Evolutionary conservation across 1,140 invertebrate species (phyloP).

Genomic region (Magallana angulata): DNA sequence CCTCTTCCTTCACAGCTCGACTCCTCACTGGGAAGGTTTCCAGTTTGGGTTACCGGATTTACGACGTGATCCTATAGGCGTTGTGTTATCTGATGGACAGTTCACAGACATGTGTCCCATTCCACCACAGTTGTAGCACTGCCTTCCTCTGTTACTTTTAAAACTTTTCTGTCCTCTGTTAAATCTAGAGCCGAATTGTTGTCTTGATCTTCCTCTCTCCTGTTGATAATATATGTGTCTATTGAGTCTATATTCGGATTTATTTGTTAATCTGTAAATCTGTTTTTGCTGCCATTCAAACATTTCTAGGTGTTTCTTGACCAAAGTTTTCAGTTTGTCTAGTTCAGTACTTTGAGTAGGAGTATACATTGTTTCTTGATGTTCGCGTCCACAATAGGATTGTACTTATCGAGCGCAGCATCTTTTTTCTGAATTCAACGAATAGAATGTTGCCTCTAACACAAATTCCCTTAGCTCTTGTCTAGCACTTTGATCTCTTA

Average conservation of each 20-base stretch:
- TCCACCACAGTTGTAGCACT: constrained; percentile 14
- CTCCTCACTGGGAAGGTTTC: constrained; percentile 31
- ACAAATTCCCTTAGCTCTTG: constrained; percentile 29
- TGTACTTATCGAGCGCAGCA: neutral
- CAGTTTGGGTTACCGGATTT: neutral
- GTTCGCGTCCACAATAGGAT: no score
- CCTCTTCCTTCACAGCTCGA: constrained; percentile 4
- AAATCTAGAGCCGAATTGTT: neutral
- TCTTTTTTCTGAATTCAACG: constrained; percentile 37
- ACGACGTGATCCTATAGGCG: neutral
- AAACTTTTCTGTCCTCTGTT: constrained; percentile 5
- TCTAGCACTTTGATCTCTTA: neutral
- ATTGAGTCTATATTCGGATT: no score
- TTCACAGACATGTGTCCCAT: neutral
- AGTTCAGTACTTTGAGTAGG: no score
- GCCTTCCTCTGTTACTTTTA: neutral
- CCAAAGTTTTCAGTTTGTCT: no score
- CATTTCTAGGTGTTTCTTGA: no score
- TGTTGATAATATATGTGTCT: no score
- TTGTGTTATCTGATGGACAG: constrained; percentile 17
- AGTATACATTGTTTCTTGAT: no score
- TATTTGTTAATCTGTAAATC: no score
- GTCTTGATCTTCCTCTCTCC: constrained; percentile 10
- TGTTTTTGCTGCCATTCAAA: no score
- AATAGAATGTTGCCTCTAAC: neutral